Conservation (phyloP, 2,888 invertebrate genomes). For the Caenorhabditis sulstoni region DNA sequence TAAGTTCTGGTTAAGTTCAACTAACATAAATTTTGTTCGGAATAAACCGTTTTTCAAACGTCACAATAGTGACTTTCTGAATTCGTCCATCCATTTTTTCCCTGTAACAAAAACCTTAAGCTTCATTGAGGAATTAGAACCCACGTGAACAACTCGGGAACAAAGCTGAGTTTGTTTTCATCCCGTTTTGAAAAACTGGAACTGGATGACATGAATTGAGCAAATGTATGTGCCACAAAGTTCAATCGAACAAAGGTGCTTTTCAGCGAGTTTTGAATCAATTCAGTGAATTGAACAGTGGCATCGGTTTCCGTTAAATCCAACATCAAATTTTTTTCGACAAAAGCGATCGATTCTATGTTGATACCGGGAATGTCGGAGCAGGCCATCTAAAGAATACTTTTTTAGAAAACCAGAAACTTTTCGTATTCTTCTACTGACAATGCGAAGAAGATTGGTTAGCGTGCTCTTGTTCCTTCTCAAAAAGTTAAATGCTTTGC, state of each 20-base stretch:
- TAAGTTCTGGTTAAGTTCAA: conserved; percentile 40
- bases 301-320: conserved; percentile 94
- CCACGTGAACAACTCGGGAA: conserved; percentile 94
- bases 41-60: conserved; percentile 94
- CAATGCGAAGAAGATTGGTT: conserved; percentile 91
- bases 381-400: conserved; percentile 90
- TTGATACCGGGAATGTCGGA: conserved; percentile 94
- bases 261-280: conserved; percentile 84
- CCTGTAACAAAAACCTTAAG: conserved; percentile 63
- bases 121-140: conserved; percentile 75
- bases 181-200: conserved; percentile 57
- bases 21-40: conserved; percentile 96
- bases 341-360: conserved; percentile 92
- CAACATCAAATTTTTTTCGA: conserved; percentile 91
- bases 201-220: conserved; percentile 82
- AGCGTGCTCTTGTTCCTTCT: conserved; percentile 92
- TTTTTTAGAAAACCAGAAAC: no score
- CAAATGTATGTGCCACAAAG: conserved; percentile 97
- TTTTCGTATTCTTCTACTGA: no score
- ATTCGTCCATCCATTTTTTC: conserved; percentile 89
- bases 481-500: conserved; percentile 96
- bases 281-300: conserved; percentile 84
- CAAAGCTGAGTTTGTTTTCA: conserved; percentile 88
- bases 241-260: conserved; percentile 89
- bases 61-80: conserved; percentile 89